Evolutionary conservation across 92 coral and sea anemone species (phyloP).

Genomic region (Hydrozoanthus gracilis): DNA sequence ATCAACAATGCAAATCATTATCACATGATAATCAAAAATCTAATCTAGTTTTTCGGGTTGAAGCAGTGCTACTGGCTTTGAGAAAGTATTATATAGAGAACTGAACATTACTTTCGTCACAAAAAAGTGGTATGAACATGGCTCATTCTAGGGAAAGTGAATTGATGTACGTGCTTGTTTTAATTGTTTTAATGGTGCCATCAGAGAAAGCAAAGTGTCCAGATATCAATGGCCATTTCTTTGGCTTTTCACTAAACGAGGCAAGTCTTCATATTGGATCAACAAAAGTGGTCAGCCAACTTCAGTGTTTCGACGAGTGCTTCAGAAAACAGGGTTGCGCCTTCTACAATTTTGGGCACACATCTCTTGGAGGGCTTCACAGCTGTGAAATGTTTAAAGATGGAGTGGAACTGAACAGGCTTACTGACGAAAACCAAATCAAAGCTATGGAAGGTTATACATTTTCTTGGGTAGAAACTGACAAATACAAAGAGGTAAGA

Average conservation of each 20-base stretch:
- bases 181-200: not conserved
- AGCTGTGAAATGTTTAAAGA: conserved; percentile 22
- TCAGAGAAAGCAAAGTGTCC: conserved; percentile 22
- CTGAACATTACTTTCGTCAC: not conserved
- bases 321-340: conserved; percentile 15
- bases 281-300: conserved; percentile 5
- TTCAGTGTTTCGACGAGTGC: conserved; percentile 33
- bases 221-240: conserved; percentile 23
- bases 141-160: not conserved
- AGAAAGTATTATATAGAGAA: too few relatives aligned
- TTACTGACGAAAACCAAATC: conserved; percentile 9
- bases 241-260: conserved; percentile 19
- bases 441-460: not conserved
- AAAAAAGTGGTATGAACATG: not conserved
- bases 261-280: not conserved
- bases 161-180: not conserved
- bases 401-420: not conserved
- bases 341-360: conserved; percentile 30
- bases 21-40: not conserved
- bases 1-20: not conserved
- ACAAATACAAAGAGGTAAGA: conserved; percentile 10
- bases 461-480: conserved; percentile 32
- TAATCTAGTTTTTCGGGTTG: not conserved
- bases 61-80: too few relatives aligned
- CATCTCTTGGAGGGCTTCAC: conserved; percentile 2